Conservation (phyloP, 2,797 vertebrate species). For the Clarias fuscus region DNA sequence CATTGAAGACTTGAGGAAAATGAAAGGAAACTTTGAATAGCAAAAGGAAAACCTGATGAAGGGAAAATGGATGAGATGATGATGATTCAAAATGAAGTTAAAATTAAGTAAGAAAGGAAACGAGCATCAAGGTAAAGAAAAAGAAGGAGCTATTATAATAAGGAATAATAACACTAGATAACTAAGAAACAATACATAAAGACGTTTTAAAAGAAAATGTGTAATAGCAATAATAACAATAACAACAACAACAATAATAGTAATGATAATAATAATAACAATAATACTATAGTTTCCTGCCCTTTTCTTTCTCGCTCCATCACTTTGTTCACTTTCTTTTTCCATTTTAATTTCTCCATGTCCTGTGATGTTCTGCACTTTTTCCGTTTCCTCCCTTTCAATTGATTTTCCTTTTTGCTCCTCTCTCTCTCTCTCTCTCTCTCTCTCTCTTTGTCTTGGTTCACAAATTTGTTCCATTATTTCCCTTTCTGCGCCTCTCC, state of each 20-base stretch:
- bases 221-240: background rate
- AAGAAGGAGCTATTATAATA: background rate
- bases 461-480: conserved; percentile 3
- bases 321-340: background rate
- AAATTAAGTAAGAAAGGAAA: background rate
- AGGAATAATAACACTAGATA: background rate
- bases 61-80: background rate
- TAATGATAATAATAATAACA: background rate
- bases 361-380: background rate
- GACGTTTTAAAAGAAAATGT: background rate
- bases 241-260: background rate
- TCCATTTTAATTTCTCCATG: background rate
- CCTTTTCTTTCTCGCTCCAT: background rate
- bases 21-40: background rate
- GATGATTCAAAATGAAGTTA: background rate
- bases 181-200: background rate
- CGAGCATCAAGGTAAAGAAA: background rate
- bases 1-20: background rate
- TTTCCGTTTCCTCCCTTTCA: conserved; percentile 25
- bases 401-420: background rate
- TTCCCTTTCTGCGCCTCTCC: background rate
- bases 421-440: background rate
- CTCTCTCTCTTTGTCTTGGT: background rate
- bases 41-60: background rate
- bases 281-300: background rate